phyloP scores from a whole-genome alignment of 1,140 invertebrate species.

The Myzus persicae region DNA sequence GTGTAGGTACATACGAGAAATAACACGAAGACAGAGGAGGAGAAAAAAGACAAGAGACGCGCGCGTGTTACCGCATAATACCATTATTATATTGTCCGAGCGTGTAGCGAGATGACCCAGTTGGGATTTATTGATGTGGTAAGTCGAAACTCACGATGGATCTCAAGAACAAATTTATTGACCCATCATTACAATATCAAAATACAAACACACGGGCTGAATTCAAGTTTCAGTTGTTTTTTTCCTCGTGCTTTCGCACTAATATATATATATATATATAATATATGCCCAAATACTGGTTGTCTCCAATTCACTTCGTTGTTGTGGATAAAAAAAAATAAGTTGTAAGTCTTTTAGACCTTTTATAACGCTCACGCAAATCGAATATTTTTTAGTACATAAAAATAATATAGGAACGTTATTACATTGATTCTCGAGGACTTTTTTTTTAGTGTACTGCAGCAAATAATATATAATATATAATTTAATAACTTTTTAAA shows the following conservation, averaged over 20 bases:
- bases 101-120: background rate
- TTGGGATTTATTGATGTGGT: background rate
- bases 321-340: background rate
- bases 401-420: too few species aligned
- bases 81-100: slow-evolving; percentile 17
- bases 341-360: too few species aligned
- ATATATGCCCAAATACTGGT: background rate
- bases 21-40: background rate
- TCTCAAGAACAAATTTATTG: background rate
- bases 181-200: background rate
- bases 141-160: background rate
- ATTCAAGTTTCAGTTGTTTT: background rate
- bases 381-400: too few species aligned
- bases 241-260: too few species aligned
- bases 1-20: background rate
- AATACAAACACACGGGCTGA: background rate
- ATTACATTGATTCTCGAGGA: too few species aligned
- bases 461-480: background rate
- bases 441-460: too few species aligned
- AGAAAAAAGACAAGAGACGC: slow-evolving; percentile 36
- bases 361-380: too few species aligned
- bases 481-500: background rate
- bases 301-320: background rate
- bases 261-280: too few species aligned
- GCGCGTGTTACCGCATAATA: slow-evolving; percentile 14